Percentiles rank a stretch among this genome's conserved stretches.
Conservation (phyloP, 2,113 vertebrate genomes). For the Bubalus kerabau region DNA sequence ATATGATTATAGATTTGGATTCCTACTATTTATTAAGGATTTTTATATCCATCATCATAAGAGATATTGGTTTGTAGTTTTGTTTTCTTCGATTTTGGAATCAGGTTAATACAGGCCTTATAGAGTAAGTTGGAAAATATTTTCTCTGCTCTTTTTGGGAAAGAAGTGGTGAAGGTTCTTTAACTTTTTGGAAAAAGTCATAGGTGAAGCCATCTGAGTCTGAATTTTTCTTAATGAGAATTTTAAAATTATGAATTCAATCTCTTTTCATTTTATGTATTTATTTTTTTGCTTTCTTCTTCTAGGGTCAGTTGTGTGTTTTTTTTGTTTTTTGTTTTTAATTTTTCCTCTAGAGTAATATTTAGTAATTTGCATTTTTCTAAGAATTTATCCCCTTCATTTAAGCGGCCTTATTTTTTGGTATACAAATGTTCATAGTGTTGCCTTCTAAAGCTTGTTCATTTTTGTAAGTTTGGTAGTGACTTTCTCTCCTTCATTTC, state of each 20-base stretch:
- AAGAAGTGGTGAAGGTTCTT: background rate
- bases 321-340: rapidly evolving
- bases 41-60: background rate
- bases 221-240: background rate
- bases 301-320: background rate
- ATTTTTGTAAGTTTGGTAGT: background rate
- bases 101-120: background rate
- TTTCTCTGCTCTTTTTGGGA: background rate
- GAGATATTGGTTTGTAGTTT: background rate
- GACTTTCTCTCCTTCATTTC: background rate
- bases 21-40: background rate
- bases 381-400: background rate
- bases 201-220: background rate
- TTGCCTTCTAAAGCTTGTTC: background rate
- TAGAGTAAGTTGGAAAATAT: background rate
- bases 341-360: background rate
- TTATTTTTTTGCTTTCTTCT: background rate
- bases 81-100: background rate
- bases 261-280: background rate
- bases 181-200: background rate
- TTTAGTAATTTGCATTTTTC: background rate
- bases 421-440: background rate
- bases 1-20: background rate
- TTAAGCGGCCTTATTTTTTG: background rate
- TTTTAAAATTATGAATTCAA: background rate